Conservation (phyloP, 2,113 vertebrate species). For the Agapornis roseicollis region DNA sequence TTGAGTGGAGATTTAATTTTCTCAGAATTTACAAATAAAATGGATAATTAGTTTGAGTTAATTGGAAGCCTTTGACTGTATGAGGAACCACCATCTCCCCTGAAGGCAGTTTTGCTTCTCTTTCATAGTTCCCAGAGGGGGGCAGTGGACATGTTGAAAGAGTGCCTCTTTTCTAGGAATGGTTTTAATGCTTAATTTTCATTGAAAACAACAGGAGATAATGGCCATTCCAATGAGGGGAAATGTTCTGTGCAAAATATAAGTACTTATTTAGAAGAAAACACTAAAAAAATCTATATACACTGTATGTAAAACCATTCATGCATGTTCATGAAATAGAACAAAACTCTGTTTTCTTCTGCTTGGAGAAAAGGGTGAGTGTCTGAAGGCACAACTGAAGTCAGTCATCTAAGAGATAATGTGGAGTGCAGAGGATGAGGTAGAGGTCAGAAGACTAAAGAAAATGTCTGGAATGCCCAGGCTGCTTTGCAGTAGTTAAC, state of each 20-base stretch:
- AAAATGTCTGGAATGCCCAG: neutral
- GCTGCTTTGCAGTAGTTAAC: neutral
- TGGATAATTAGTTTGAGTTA: slow-evolving; percentile 45
- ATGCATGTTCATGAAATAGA: neutral
- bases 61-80: neutral
- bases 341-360: neutral
- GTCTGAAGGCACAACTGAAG: neutral
- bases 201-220: neutral
- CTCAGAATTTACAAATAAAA: slow-evolving; percentile 18
- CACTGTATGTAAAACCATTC: neutral
- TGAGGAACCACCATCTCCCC: neutral
- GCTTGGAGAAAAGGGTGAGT: neutral
- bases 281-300: neutral
- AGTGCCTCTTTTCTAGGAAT: neutral
- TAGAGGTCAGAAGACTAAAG: neutral
- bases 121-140: slow-evolving; percentile 17
- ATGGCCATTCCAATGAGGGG: neutral
- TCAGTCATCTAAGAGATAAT: neutral
- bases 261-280: neutral
- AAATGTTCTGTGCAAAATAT: neutral
- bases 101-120: slow-evolving; percentile 4
- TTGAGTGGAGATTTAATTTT: slow-evolving; percentile 23
- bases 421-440: neutral
- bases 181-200: neutral
- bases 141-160: neutral